These are phyloP conservation scores for Laothoe populi DNA, from an alignment of 2,888 invertebrate genomes.

Conservation along the genomic window DNA sequence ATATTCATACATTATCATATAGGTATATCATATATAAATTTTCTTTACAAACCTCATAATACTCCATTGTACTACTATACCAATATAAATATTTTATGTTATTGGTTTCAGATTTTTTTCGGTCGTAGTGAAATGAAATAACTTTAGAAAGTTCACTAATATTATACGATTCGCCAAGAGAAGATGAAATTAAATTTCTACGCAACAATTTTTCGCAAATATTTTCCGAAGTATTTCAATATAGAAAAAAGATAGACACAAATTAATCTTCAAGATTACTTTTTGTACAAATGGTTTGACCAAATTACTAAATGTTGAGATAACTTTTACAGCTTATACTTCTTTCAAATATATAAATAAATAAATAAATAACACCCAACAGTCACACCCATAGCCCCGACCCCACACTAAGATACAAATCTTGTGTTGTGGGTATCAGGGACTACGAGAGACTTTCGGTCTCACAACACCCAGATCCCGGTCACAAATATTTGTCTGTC, in stretches of 20 bases:
- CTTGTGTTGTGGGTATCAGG: too few relatives aligned
- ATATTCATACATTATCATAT: too few relatives aligned
- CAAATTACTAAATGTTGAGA: neutral
- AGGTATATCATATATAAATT: too few relatives aligned
- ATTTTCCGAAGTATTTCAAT: conserved; percentile 60
- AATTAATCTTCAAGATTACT: conserved; percentile 20
- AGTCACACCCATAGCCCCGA: too few relatives aligned
- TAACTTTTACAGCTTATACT: neutral
- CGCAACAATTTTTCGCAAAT: conserved; percentile 56
- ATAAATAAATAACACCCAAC: too few relatives aligned
- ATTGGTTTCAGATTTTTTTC: conserved; percentile 51
- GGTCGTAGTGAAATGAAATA: conserved; percentile 65
- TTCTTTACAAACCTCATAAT: neutral
- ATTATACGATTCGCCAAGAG: conserved; percentile 52
- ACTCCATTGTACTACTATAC: neutral
- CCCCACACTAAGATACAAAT: too few relatives aligned
- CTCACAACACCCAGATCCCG: too few relatives aligned
- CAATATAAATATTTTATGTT: conserved; percentile 10
- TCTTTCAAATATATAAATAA: too few relatives aligned
- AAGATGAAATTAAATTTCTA: conserved; percentile 62
- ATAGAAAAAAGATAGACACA: conserved; percentile 29
- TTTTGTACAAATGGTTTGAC: neutral
- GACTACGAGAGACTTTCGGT: too few relatives aligned
- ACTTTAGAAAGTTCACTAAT: conserved; percentile 63
- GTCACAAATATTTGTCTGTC: too few relatives aligned